These are phyloP conservation scores for Raja brachyura DNA, from an alignment of 2,113 vertebrate genomes.

Conservation along the genomic window DNA sequence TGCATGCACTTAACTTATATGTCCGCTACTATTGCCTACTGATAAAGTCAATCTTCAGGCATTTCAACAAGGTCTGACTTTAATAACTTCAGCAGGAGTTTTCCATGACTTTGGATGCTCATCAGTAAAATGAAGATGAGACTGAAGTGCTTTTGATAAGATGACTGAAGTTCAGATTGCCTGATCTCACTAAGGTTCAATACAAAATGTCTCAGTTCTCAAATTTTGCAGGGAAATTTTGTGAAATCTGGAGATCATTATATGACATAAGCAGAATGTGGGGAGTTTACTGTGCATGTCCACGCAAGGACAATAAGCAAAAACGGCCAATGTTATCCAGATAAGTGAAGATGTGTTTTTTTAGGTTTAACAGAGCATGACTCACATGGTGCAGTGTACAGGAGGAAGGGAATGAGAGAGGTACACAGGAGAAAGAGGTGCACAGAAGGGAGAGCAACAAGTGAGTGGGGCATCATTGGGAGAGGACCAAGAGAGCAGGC, in stretches of 20 bases:
- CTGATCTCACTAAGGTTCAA: background rate
- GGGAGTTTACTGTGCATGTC: background rate
- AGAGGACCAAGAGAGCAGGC: no score
- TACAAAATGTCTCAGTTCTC: background rate
- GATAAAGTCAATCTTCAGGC: background rate
- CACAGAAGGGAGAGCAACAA: background rate
- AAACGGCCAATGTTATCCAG: background rate
- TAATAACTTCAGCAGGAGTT: background rate
- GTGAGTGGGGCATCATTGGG: no score
- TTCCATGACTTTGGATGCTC: background rate
- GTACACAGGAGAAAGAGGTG: background rate
- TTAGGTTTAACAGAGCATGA: background rate
- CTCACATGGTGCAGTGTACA: no score
- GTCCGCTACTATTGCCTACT: no score
- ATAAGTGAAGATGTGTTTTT: no score
- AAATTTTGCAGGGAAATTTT: background rate
- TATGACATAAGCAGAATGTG: background rate
- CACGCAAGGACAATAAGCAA: no score
- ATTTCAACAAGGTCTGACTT: background rate
- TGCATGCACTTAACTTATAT: background rate
- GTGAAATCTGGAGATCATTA: background rate
- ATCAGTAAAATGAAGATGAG: background rate
- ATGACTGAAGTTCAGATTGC: background rate
- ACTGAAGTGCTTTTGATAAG: no score
- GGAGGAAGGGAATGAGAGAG: no score